Evolutionary conservation across 2,888 invertebrate genomes (phyloP).

Genomic region (Catocala sponsa): DNA sequence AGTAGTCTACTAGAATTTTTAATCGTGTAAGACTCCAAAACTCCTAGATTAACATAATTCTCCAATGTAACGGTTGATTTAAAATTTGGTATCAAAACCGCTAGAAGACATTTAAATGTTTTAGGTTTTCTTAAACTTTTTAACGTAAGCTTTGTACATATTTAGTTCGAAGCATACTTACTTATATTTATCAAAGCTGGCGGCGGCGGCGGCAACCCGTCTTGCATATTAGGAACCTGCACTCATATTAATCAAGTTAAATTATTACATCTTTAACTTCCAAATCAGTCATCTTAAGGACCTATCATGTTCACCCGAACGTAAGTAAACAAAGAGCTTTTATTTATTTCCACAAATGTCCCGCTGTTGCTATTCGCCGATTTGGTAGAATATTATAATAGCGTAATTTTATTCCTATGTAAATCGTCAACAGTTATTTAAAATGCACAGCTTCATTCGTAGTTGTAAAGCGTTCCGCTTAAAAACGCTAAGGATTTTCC

Average conservation of each 20-base stretch:
- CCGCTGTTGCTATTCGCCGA: constrained; percentile 50
- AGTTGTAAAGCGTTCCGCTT: constrained; percentile 78
- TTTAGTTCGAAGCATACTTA: constrained; percentile 18
- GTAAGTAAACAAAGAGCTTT: constrained; percentile 25
- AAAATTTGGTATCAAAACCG: constrained; percentile 33
- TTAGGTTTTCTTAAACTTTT: constrained; percentile 29
- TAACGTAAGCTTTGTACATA: constrained; percentile 24
- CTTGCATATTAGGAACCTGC: constrained; percentile 21
- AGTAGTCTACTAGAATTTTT: background rate
- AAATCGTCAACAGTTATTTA: constrained; percentile 70
- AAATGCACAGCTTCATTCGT: constrained; percentile 79
- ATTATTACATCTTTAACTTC: constrained; percentile 19
- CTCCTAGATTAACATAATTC: constrained; percentile 15
- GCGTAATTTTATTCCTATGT: constrained; percentile 73
- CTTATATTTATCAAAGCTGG: too few species aligned
- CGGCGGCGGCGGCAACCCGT: background rate
- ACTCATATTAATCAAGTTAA: constrained; percentile 31
- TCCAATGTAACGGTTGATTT: constrained; percentile 31
- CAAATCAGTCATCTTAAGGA: constrained; percentile 18
- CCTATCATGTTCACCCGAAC: constrained; percentile 2
- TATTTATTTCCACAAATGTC: constrained; percentile 43
- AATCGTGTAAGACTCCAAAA: background rate
- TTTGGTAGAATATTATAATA: constrained; percentile 56
- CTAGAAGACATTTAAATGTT: constrained; percentile 34
- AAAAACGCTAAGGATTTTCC: constrained; percentile 84